A percentile compares a stretch with the other conserved stretches of the same genome.
These are phyloP conservation scores for Heliconius hewitsoni DNA, from an alignment of 1,140 invertebrate genomes.

Conservation along the genomic window DNA sequence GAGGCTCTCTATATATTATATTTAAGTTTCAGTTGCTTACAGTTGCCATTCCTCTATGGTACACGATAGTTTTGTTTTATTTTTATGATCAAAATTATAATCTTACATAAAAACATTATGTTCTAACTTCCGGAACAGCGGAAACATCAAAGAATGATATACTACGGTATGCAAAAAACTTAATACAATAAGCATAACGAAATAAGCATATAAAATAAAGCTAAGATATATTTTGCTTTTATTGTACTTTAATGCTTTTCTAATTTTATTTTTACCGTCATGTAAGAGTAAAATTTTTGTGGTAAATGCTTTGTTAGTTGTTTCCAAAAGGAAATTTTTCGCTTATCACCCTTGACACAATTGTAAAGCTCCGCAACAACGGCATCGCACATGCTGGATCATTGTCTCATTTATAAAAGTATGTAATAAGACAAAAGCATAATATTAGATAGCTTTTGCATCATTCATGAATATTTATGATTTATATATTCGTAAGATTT, in stretches of 20 bases:
- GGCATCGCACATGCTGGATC: constrained; percentile 33
- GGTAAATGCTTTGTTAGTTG: constrained; percentile 19
- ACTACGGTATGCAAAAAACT: background rate
- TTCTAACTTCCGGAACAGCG: background rate
- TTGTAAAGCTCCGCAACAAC: constrained; percentile 41
- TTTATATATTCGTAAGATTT: constrained; percentile 1
- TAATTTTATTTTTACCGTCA: constrained; percentile 16
- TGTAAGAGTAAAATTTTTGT: constrained; percentile 22
- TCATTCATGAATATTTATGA: background rate
- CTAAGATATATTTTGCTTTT: background rate
- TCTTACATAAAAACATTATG: background rate
- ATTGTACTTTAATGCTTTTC: background rate
- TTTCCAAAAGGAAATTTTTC: constrained; percentile 62
- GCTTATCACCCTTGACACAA: constrained; percentile 69
- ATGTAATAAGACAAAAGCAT: constrained; percentile 2
- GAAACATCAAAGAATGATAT: background rate
- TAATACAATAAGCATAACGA: background rate
- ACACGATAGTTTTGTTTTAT: background rate
- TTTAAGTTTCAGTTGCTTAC: background rate
- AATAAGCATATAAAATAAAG: background rate
- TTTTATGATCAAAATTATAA: background rate
- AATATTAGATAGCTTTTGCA: background rate
- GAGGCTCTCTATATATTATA: background rate
- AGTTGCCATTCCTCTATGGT: background rate
- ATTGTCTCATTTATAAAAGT: constrained; percentile 39